Base-by-base conservation (phyloP, 1,140 invertebrate species). In the Euwallacea similis region DNA sequence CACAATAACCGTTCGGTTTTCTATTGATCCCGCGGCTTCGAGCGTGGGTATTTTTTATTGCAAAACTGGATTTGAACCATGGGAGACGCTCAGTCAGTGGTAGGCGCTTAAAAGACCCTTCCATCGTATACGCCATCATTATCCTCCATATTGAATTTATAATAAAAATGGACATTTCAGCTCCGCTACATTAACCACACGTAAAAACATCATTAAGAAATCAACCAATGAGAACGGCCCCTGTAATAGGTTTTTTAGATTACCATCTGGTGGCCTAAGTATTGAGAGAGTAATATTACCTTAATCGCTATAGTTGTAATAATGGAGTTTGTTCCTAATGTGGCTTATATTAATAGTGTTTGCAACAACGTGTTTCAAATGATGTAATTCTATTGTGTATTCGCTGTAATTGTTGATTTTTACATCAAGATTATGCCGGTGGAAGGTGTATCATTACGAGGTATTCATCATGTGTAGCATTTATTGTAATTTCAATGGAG, bases 171-270 rank as follows among this genome's bases (percentile, higher is more conserved):
- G 75, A 65, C 77, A 75, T 79, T 79, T 75, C 75, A 72, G 69
- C 76, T 73, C 66, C 65, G 70, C 72, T 73, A 74, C 74, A 76
- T 78, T 76, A 77, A 75, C 73, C 75, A 77, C 79, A 80, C 79
- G 79, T 79, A 77, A 79, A 79, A 79, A 79, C 74, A 76, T 79
- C 78, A 78, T 81, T 79, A 78, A 76, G 77, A 74, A 77, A 75
- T 74, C 79, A 77, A 73, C 78, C 79, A 79, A 80, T 79, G 66
- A 75, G 77, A 79, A 78, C 76, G 75, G 73, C 63, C 73, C 61
- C 67, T 72, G 72, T 81, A 80, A 78, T 79, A 78, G 78, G 76
- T 76, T 77, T 78, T 79, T 76, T 67, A 67, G 75, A 75, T 76
- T 71, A 72, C 61, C 75, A 76, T 76, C 75, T 74, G 75, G 72